Evolutionary conservation across 2,888 invertebrate species (phyloP).

Genomic region (Parapristionchus giblindavisi): DNA sequence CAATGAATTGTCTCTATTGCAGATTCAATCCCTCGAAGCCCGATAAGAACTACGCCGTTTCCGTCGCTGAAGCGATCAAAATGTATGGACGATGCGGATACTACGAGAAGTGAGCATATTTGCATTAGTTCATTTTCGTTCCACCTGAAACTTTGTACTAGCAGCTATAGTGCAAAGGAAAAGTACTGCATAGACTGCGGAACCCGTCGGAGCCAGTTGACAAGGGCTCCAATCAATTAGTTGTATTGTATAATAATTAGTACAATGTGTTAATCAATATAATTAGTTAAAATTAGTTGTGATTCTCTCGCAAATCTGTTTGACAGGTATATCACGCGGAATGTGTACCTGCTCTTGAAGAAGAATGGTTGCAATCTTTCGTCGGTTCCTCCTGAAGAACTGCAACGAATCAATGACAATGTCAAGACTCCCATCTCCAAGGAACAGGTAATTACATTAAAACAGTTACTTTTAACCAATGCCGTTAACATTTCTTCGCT

Average conservation of each 20-base stretch:
- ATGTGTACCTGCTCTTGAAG: not conserved
- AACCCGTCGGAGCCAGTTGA: too few relatives aligned
- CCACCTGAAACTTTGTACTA: not conserved
- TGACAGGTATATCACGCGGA: conserved; percentile 17
- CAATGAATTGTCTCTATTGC: not conserved
- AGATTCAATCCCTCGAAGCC: conserved; percentile 9
- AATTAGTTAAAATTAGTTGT: not conserved
- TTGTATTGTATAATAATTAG: too few relatives aligned
- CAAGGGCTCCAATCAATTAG: too few relatives aligned
- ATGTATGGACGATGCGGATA: conserved; percentile 13
- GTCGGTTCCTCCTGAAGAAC: not conserved
- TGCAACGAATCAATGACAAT: not conserved
- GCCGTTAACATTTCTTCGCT: too few relatives aligned
- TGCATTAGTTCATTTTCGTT: not conserved
- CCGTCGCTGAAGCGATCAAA: conserved; percentile 4
- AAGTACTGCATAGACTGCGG: too few relatives aligned
- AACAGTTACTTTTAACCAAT: too few relatives aligned
- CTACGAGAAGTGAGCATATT: conserved; percentile 32
- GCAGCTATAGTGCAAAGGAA: not conserved
- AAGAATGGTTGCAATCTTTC: not conserved
- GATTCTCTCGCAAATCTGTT: not conserved
- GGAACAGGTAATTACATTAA: too few relatives aligned
- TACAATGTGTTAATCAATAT: too few relatives aligned
- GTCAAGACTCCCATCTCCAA: not conserved
- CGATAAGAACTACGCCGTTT: not conserved